Evolutionary conservation across 2,888 invertebrate genomes (phyloP).

Genomic region (Toxonevra muliebris): DNA sequence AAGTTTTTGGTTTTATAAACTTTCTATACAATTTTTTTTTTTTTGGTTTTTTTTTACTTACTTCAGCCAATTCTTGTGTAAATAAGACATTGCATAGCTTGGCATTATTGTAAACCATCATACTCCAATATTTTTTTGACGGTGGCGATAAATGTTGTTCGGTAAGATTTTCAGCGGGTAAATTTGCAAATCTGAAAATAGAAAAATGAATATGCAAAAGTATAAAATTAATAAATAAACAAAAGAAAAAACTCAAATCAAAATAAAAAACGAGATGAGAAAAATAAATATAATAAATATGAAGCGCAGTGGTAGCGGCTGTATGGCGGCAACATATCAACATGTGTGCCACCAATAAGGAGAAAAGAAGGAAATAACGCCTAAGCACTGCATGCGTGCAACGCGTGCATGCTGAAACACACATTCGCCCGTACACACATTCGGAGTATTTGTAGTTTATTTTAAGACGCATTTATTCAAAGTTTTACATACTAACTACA

Average conservation of each 20-base stretch:
- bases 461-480: conserved; percentile 46
- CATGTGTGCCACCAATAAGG: no score
- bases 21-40: neutral
- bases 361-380: no score
- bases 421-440: neutral
- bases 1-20: no score
- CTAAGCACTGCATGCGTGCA: no score
- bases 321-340: no score
- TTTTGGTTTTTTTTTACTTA: conserved; percentile 43
- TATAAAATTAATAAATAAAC: neutral
- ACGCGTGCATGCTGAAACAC: neutral
- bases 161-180: conserved; percentile 67
- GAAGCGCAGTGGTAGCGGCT: neutral
- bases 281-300: conserved; percentile 13
- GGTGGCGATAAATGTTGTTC: conserved; percentile 75
- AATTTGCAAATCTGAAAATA: conserved; percentile 67
- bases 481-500: conserved; percentile 9
- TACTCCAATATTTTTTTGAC: conserved; percentile 76
- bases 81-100: conserved; percentile 90
- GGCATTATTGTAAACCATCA: conserved; percentile 90
- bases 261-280: neutral
- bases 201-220: conserved; percentile 27
- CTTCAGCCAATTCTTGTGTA: conserved; percentile 78
- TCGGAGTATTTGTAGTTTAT: conserved; percentile 29
- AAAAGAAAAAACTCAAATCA: neutral